These are phyloP conservation scores for Drosophila neutralis DNA, from an alignment of 2,888 invertebrate genomes.

Conservation along the genomic window DNA sequence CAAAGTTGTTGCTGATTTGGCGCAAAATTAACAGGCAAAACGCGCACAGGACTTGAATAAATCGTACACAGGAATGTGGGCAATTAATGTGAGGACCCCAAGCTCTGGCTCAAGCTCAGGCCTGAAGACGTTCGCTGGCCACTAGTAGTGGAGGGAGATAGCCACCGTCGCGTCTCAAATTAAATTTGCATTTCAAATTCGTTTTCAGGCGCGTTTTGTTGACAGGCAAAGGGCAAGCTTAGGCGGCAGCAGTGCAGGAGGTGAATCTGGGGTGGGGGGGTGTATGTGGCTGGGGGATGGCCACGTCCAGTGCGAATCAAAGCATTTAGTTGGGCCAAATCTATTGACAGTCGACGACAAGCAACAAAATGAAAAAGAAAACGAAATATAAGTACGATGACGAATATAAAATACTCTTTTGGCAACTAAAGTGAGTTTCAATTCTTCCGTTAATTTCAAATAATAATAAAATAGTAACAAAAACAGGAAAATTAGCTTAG, in stretches of 20 bases:
- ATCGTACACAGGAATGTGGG: slow-evolving; percentile 52
- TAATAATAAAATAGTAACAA: not conserved
- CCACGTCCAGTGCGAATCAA: slow-evolving; percentile 64
- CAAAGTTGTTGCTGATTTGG: slow-evolving; percentile 80
- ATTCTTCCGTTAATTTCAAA: not conserved
- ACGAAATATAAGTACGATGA: not conserved
- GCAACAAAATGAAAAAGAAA: slow-evolving; percentile 16
- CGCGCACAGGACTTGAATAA: slow-evolving; percentile 53
- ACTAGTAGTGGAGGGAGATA: not conserved
- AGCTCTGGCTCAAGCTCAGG: not conserved
- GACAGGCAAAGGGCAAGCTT: slow-evolving; percentile 53
- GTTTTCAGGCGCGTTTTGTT: slow-evolving; percentile 64
- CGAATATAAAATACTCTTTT: not conserved
- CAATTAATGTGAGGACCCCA: slow-evolving; percentile 65
- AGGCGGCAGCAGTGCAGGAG: slow-evolving; percentile 6
- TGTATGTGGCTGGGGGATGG: not conserved
- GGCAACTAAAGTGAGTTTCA: not conserved
- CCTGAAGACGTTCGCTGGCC: not conserved
- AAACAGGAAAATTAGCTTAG: not conserved
- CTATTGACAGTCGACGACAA: slow-evolving; percentile 58
- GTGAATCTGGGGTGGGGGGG: not conserved
- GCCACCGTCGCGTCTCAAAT: slow-evolving; percentile 74
- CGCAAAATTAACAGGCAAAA: slow-evolving; percentile 78
- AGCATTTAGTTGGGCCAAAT: slow-evolving; percentile 76
- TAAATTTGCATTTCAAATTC: slow-evolving; percentile 82